Evolutionary conservation across 2,797 vertebrate species (phyloP).

Genomic region (Leucoraja ocellata): DNA sequence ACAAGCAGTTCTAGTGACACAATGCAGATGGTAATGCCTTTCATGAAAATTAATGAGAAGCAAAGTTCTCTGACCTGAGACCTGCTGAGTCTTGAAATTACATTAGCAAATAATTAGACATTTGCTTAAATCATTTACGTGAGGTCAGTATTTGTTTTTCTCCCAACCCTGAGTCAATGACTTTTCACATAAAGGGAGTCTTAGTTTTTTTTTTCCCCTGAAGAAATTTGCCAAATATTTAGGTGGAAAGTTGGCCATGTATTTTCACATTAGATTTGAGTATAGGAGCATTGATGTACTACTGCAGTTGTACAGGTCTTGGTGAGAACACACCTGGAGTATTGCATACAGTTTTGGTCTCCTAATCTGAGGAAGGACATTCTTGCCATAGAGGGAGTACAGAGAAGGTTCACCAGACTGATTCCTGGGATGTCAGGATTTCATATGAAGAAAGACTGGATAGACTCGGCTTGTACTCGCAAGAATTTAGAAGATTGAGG

Average conservation of each 20-base stretch:
- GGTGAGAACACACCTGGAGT: no score
- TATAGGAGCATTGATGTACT: no score
- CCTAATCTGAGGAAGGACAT: no score
- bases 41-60: slow-evolving; percentile 32
- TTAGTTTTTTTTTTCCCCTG: background rate
- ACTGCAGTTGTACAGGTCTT: no score
- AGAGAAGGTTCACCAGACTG: no score
- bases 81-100: slow-evolving; percentile 37
- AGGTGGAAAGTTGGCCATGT: background rate
- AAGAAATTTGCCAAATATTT: background rate
- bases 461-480: no score
- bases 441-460: no score
- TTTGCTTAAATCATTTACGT: slow-evolving; percentile 34
- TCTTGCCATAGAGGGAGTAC: no score
- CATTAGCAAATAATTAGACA: slow-evolving; percentile 35
- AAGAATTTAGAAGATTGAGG: no score
- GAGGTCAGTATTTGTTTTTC: slow-evolving; percentile 21
- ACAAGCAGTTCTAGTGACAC: background rate
- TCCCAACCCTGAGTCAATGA: background rate
- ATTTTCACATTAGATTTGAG: background rate
- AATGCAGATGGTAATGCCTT: slow-evolving; percentile 10
- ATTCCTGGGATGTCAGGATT: no score
- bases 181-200: background rate
- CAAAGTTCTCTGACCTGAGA: slow-evolving; percentile 24
- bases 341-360: no score